Percentiles rank a stretch among this genome's conserved stretches.
These are phyloP conservation scores for Pseudorectes ferrugineus DNA, from an alignment of 2,113 vertebrate genomes.

Conservation along the genomic window DNA sequence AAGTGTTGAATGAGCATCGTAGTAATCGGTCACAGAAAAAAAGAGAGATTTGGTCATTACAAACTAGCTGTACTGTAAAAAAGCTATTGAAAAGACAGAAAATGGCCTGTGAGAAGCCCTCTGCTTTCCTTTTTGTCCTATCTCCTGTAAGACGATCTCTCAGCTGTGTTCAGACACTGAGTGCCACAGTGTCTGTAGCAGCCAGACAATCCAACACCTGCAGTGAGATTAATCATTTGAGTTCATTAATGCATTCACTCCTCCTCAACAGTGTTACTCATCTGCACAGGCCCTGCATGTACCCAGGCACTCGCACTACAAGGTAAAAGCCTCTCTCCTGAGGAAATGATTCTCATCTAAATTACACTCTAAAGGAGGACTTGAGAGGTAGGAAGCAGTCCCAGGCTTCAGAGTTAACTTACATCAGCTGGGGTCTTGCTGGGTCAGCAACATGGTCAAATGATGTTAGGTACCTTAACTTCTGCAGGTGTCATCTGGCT, in stretches of 20 bases:
- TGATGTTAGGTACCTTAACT: neutral
- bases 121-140: neutral
- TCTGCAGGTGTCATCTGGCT: neutral
- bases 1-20: neutral
- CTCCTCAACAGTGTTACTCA: neutral
- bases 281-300: neutral
- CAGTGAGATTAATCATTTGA: neutral
- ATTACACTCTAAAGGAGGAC: neutral
- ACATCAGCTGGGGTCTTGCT: neutral
- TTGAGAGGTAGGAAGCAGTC: neutral
- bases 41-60: neutral
- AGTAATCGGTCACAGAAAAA: neutral
- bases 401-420: neutral
- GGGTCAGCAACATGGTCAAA: neutral
- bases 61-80: neutral
- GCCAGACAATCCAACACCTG: neutral
- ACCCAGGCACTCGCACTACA: neutral
- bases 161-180: neutral
- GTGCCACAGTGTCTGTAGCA: neutral
- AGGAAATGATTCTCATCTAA: neutral
- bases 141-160: neutral
- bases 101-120: neutral
- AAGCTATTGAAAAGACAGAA: neutral
- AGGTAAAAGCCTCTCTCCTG: neutral
- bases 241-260: neutral